Conservation (phyloP, 2,888 invertebrate species). For the Andrena haemorrhoa region DNA sequence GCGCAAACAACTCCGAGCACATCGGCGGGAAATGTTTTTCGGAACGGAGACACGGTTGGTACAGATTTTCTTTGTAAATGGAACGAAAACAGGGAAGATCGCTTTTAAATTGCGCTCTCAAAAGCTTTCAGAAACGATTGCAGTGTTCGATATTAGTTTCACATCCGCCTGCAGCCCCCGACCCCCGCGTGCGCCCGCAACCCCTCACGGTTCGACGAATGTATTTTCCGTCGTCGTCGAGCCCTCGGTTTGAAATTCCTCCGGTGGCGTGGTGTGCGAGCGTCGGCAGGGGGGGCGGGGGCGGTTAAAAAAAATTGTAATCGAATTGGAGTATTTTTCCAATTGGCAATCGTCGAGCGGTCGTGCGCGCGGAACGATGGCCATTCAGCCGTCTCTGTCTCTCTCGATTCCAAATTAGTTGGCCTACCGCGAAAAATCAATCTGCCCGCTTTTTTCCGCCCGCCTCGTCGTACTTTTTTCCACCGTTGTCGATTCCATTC, state of each 20-base stretch:
- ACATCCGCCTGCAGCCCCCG: constrained; percentile 46
- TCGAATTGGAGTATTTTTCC: constrained; percentile 78
- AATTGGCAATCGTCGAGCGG: constrained; percentile 75
- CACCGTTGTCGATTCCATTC: constrained; percentile 72
- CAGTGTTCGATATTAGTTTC: constrained; percentile 70
- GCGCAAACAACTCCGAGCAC: constrained; percentile 4
- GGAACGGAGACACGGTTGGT: constrained; percentile 20
- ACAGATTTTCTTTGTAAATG: constrained; percentile 66
- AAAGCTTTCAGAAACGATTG: constrained; percentile 70
- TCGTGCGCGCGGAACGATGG: constrained; percentile 65
- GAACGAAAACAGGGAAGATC: constrained; percentile 69
- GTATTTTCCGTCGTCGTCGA: constrained; percentile 56
- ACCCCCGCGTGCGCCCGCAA: background rate
- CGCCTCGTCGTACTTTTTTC: constrained; percentile 55
- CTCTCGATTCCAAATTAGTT: constrained; percentile 75
- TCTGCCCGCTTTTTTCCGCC: constrained; percentile 76
- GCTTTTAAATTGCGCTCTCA: constrained; percentile 70
- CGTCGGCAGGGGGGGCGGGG: constrained; percentile 44
- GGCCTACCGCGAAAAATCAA: constrained; percentile 83
- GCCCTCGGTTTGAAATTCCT: constrained; percentile 67
- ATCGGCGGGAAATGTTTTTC: constrained; percentile 28
- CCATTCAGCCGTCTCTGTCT: constrained; percentile 55
- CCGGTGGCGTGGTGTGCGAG: constrained; percentile 63
- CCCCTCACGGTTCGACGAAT: constrained; percentile 47
- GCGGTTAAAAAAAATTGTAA: constrained; percentile 75